A percentile compares a stretch with the other conserved stretches of the same genome.
Conservation (phyloP, 2,888 invertebrate genomes). For the Rhorus exstirpatorius region DNA sequence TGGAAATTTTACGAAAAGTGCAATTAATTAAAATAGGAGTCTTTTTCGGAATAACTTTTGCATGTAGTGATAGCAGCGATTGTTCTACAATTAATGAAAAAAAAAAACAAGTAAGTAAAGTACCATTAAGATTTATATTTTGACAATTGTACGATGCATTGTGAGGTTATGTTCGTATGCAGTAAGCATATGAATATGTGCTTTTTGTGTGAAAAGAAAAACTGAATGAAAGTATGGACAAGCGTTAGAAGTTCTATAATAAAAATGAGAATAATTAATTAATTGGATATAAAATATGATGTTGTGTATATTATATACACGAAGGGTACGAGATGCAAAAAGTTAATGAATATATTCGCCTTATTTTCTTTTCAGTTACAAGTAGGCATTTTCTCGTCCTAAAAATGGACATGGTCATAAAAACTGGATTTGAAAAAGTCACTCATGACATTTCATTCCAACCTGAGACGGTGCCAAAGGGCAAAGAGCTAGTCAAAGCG, state of each 20-base stretch:
- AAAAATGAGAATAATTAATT: conserved; percentile 26
- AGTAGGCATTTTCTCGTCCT: too few relatives aligned
- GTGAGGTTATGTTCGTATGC: neutral
- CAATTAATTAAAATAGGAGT: neutral
- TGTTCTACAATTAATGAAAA: neutral
- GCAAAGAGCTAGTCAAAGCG: conserved; percentile 58
- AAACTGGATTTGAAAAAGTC: too few relatives aligned
- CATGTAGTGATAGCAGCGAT: neutral
- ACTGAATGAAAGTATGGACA: conserved; percentile 19
- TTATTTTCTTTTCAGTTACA: conserved; percentile 18
- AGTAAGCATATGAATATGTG: neutral
- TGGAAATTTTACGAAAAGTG: neutral
- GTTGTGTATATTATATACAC: too few relatives aligned
- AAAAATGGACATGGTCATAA: conserved; percentile 68
- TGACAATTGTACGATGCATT: neutral
- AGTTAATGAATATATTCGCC: conserved; percentile 14
- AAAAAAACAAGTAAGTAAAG: neutral
- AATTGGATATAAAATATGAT: conserved; percentile 17
- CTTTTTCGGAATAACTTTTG: neutral
- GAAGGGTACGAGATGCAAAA: too few relatives aligned
- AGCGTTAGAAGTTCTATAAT: conserved; percentile 17
- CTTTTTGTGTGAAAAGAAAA: conserved; percentile 14
- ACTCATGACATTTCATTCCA: conserved; percentile 59
- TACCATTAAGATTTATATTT: neutral
- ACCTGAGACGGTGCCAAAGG: conserved; percentile 62